phyloP scores from a whole-genome alignment of 2,113 vertebrate species.

The Porphyrio hochstetteri region DNA sequence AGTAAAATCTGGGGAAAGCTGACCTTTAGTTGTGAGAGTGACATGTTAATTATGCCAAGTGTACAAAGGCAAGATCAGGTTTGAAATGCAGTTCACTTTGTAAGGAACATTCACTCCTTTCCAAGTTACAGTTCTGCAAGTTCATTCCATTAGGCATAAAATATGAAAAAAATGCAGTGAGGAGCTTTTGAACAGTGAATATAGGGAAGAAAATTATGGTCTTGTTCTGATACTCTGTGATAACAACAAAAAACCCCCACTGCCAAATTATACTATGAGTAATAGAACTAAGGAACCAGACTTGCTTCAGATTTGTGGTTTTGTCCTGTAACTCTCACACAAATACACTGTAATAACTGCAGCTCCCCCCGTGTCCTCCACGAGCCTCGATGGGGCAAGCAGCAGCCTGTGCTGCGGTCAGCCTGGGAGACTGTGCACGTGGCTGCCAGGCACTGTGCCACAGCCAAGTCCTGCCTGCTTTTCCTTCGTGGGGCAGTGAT shows the following conservation, averaged over 20 bases:
- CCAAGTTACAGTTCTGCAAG: background rate
- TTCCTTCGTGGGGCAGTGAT: rapidly evolving
- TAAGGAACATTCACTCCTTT: background rate
- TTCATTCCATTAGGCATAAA: background rate
- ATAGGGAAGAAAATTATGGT: background rate
- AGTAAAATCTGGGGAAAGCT: background rate
- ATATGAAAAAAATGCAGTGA: background rate
- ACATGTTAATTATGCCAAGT: background rate
- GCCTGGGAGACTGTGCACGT: background rate
- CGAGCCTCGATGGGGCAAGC: background rate
- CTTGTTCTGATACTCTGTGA: background rate
- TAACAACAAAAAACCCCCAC: background rate
- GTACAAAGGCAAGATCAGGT: background rate
- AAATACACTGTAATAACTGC: background rate
- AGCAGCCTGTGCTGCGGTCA: background rate
- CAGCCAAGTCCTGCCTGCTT: background rate
- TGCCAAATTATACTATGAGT: background rate
- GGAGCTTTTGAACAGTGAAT: background rate
- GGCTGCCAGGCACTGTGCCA: background rate
- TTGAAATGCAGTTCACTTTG: background rate
- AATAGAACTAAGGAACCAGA: background rate
- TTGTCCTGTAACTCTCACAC: background rate
- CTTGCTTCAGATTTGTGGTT: background rate
- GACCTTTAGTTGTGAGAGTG: background rate
- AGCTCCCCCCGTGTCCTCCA: background rate